phyloP scores from a whole-genome alignment of 1,140 invertebrate species.

The Aphelinus certus region DNA sequence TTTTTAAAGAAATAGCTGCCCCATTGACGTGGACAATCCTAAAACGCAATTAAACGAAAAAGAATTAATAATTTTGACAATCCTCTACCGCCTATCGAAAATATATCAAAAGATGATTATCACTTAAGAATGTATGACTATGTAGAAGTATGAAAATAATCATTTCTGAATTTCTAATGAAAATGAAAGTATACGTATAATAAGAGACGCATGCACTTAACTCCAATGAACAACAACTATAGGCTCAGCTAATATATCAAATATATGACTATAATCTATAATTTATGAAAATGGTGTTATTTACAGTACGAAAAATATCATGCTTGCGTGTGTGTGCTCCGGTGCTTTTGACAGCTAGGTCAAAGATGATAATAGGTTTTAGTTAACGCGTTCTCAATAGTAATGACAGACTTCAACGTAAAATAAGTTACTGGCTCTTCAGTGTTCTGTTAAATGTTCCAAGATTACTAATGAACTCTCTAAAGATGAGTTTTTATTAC shows the following conservation, averaged over 20 bases:
- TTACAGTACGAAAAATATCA: constrained; percentile 38
- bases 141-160: constrained; percentile 6
- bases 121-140: constrained; percentile 4
- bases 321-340: constrained; percentile 45
- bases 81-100: constrained; percentile 30
- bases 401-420: constrained; percentile 3
- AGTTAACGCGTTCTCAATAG: neutral
- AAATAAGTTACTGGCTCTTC: constrained; percentile 29
- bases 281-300: constrained; percentile 11
- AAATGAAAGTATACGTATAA: neutral
- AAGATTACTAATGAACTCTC: neutral
- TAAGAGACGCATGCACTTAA: constrained; percentile 36
- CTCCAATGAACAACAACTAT: constrained; percentile 14
- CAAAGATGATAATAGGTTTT: constrained; percentile 1
- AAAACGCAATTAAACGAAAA: constrained; percentile 63
- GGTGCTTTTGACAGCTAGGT: constrained; percentile 29
- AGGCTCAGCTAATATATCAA: neutral
- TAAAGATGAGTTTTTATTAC: neutral
- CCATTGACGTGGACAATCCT: constrained; percentile 66
- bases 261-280: too few species aligned
- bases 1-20: constrained; percentile 66
- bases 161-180: constrained; percentile 12
- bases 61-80: constrained; percentile 47
- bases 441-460: neutral
- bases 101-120: constrained; percentile 31